Base-by-base conservation (phyloP, 92 coral and sea anemone species). In the Bergia sp. region DNA sequence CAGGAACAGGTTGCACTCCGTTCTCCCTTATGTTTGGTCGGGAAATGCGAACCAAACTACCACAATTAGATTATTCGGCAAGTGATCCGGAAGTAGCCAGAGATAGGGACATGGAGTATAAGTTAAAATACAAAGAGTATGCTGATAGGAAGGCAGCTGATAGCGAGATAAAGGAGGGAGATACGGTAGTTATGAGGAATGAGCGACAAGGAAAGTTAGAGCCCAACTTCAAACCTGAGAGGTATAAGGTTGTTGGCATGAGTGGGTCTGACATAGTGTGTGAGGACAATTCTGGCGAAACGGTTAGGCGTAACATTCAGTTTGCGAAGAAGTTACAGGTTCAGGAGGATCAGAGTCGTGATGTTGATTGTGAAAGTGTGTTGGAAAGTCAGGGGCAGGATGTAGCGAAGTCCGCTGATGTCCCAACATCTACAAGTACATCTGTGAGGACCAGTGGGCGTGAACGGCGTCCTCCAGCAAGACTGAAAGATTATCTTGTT, bases 11-110 rank as follows among this genome's bases (percentile, higher is more conserved):
- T 65, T 9, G 4, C 2, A 13, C 29, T 7, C 45, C 86, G 55
- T 61, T 82, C 21, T 82, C 86, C 3, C 75, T 82, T 7, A 82
- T 82, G 86, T 82, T 82, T 57, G 86, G 86, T 5, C 15, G 86
- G 16, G 86, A 82, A 29, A 82, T 82, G 86, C 2, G 75, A 16
- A 82, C 86, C 37, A 82, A 82, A 55, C 53, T 82, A 42, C 86
- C 75, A 36, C 86, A 82, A 39, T 39, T 55, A 53, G 86, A 85
- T 47, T 85, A 43, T 18, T 2, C 43, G 18, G 76, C 37, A 20
- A 80, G 21, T 5, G 55, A 39, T 61, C 42, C 76, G 0, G 76
- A 44, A 18, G 79, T 82, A 38, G 87, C 87, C 4, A 82, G 13
- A 44, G 87, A 82, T 1, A 82, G 37, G 7, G 74, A 82, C 3